Percentiles rank a stretch among this genome's conserved stretches.
Conservation (phyloP, 2,888 invertebrate species). For the Fragum sueziense region DNA sequence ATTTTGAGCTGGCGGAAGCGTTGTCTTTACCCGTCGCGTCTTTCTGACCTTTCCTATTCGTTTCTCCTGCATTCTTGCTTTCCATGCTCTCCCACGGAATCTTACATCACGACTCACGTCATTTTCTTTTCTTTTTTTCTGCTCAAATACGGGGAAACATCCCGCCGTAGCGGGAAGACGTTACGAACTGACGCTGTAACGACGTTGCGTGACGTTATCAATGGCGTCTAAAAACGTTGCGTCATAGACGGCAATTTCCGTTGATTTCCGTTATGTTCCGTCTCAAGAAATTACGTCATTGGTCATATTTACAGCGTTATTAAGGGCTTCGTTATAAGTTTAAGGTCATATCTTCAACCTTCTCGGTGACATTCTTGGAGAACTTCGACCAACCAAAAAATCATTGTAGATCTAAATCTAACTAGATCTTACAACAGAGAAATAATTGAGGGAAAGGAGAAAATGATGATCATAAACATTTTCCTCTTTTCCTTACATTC, state of each 20-base stretch:
- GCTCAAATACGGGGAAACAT: neutral
- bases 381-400: too few species aligned
- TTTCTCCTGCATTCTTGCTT: neutral
- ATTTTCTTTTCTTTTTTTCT: neutral
- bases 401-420: too few species aligned
- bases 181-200: neutral
- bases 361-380: too few species aligned
- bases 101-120: neutral
- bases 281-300: too few species aligned
- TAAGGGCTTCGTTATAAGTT: too few species aligned
- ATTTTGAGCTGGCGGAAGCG: neutral
- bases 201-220: neutral
- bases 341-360: too few species aligned
- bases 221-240: neutral
- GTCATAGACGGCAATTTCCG: too few species aligned
- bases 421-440: too few species aligned
- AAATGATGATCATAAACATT: neutral
- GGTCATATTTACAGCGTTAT: too few species aligned
- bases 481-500: neutral
- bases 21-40: neutral
- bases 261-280: too few species aligned
- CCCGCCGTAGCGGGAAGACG: slow-evolving; percentile 12
- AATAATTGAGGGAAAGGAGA: neutral
- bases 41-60: neutral
- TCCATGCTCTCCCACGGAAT: slow-evolving; percentile 1